Conservation (phyloP, 2,113 vertebrate species). For the Phyllostomus discolor region DNA sequence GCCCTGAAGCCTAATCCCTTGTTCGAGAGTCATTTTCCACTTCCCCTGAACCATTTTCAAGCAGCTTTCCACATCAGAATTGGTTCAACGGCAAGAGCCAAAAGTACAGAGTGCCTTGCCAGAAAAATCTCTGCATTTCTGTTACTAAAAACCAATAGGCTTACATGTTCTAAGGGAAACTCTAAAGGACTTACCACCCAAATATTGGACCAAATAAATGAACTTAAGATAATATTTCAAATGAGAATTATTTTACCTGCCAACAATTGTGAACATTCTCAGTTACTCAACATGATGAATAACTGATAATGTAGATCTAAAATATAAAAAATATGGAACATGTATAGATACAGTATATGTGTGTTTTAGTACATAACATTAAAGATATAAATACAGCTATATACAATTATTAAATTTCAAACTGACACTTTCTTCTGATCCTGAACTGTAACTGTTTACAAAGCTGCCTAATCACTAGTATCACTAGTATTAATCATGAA, state of each 20-base stretch:
- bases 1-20: not conserved
- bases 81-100: not conserved
- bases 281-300: not conserved
- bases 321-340: not conserved
- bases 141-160: not conserved
- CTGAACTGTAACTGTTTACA: not conserved
- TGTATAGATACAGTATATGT: not conserved
- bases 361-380: not conserved
- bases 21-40: not conserved
- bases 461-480: not conserved
- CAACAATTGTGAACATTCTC: not conserved
- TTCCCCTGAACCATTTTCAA: not conserved
- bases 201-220: not conserved
- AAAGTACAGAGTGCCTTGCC: not conserved
- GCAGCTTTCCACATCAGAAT: slow-evolving; percentile 24
- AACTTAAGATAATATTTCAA: slow-evolving; percentile 29
- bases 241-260: not conserved
- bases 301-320: not conserved
- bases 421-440: not conserved
- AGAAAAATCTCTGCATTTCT: slow-evolving; percentile 37
- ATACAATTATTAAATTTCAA: not conserved
- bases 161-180: not conserved
- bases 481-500: not conserved
- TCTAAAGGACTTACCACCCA: not conserved
- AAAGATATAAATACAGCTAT: not conserved